phyloP scores from a whole-genome alignment of 1,140 invertebrate genomes.

The Pentalonia nigronervosa region DNA sequence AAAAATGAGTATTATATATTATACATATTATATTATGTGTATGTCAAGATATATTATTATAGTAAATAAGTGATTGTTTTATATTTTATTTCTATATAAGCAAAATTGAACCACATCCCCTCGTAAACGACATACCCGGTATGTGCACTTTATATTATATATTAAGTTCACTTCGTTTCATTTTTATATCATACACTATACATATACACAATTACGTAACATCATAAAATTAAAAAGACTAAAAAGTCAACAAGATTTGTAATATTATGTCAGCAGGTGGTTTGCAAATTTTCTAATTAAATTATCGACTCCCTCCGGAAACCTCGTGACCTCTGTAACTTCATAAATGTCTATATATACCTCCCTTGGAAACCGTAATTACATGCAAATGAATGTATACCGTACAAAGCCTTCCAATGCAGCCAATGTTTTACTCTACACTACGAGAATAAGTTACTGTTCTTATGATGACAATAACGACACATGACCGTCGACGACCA shows the following conservation, averaged over 20 bases:
- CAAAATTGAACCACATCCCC: neutral
- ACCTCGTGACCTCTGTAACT: conserved; percentile 45
- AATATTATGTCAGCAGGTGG: conserved; percentile 34
- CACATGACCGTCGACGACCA: neutral
- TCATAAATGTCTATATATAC: neutral
- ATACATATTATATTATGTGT: neutral
- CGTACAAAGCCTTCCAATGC: neutral
- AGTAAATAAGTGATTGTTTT: conserved; percentile 24
- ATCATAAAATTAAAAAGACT: neutral
- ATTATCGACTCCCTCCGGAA: conserved; percentile 42
- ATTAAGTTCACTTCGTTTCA: neutral
- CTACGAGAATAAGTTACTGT: neutral
- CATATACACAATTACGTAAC: neutral
- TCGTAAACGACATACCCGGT: neutral
- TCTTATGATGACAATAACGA: neutral
- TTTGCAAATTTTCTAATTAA: conserved; percentile 36
- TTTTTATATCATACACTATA: neutral
- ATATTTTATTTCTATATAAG: conserved; percentile 8
- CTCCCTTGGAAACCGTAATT: neutral
- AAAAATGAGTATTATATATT: neutral
- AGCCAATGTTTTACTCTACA: neutral
- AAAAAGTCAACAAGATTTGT: neutral
- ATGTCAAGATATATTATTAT: conserved; percentile 18
- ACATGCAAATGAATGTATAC: neutral
- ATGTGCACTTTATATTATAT: neutral